Base-by-base conservation (phyloP, 2,888 invertebrate genomes). In the Chymomyza caudatula region DNA sequence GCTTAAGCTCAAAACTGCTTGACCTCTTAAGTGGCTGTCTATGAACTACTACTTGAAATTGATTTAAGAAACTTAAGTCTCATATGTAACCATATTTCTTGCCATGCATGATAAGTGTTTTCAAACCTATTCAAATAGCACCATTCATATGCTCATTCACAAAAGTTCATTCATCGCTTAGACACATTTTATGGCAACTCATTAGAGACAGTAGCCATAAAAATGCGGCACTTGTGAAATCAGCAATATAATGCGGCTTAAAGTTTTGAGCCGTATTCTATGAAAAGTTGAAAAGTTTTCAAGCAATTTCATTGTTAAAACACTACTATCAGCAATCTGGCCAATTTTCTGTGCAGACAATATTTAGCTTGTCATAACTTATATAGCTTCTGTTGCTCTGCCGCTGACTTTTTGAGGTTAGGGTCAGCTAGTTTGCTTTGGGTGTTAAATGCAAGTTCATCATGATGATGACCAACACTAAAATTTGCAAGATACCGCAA, bases 311-410 rank as follows among this genome's bases (percentile, higher is more conserved):
- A 87, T 85, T 85, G 85, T 87, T 87, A 8, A 37, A 37, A 37
- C 87, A 85, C 83, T 79, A 85, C 83, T 79, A 74, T 84, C 64
- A 62, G 8, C 11, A 43, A 63, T 43, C 61, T 49, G 64, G 29
- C 29, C 29, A 37, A 37, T 37, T 4, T 11, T 37, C 11, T 37
- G 29, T 37, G 11, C 11, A 37, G 29, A 37, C 29, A 37, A 78
- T 69, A 85, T 84, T 76, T 79, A 83, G 71, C 68, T 74, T 84
- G 88, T 87, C 85, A 84, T 84, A 86, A 86, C 86, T 87, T 37
- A 11, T n/a, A 37, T 11, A 37, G 29, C 29, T 11, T 8, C 29
- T 37, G 78, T 80, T 75, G 77, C 78, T 69, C 71, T 68, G 62
- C 61, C 42, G 54, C 42, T 49, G 60, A 25, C n/a, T 23, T 60